Evolutionary conservation across 2,797 vertebrate genomes (phyloP), one percentile per base, ranked within the genome.

Genomic region (Protonibea diacanthus): DNA sequence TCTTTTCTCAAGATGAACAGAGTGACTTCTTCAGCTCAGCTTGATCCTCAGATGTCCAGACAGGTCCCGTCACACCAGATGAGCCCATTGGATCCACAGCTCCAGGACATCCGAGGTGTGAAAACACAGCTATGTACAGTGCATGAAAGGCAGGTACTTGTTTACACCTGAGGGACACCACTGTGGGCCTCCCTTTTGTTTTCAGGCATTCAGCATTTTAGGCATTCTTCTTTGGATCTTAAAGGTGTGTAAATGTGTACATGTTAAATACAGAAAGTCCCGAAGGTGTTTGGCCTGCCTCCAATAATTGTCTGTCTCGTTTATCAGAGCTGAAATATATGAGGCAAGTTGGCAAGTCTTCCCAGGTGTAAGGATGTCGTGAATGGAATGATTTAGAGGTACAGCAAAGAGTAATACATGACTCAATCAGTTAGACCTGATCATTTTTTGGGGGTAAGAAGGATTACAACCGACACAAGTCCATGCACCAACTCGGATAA

Each of bases 211-310:
- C 80, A 84, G 84, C 80, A 84, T 88, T 81, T 85, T 78, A 91
- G 90, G 84, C 79, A 83, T 88, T 90, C 78, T 81, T 94, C 94
- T 94, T 94, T 95, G 93, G 91, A 92, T 92, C 85, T 80, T 80
- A 85, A 86, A 86, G 57, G 80, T 90, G 78, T 83, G 82, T 86
- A 53, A 71, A 83, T 87, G 76, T 76, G 56, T 85, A 74, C 70
- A 60, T 72, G 45, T 85, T 79, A 51, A 86, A 87, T 81, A 85
- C 77, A 77, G 71, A 62, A 64, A 75, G 80, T 82, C 78, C 53
- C 81, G 74, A 52, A 12, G 71, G 67, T 82, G 76, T 77, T 48
- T 44, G 52, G 53, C 62, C 66, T 42, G 71, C 40, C 56, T 79
- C 13, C 11, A 66, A 64, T 70, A 74, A 29, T 60, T 45, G 45